Percentiles rank a stretch among this genome's conserved stretches.
Conservation (phyloP, 2,797 vertebrate species). For the Poeciliopsis gracilis region DNA sequence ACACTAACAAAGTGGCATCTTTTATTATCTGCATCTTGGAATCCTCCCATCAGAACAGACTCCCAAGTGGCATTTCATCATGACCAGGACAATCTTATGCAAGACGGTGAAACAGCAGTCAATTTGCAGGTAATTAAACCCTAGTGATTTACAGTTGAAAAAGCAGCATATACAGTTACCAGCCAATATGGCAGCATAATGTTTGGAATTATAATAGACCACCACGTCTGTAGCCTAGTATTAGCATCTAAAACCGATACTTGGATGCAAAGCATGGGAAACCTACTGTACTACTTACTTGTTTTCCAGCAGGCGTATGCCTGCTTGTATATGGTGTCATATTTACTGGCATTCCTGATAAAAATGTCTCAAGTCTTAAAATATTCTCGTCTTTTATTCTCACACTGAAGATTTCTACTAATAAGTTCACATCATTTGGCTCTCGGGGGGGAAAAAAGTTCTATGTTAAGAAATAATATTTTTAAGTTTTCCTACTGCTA, state of each 20-base stretch:
- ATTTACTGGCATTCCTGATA: not conserved
- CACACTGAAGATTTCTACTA: not conserved
- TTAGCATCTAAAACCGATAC: conserved; percentile 9
- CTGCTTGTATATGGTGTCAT: not conserved
- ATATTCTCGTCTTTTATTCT: not conserved
- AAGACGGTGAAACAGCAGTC: conserved; percentile 87
- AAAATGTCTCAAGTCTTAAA: not conserved
- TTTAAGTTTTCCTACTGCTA: not conserved
- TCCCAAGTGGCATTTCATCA: conserved; percentile 87
- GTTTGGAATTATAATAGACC: conserved; percentile 38
- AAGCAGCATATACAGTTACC: conserved; percentile 61
- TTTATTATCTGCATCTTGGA: conserved; percentile 71
- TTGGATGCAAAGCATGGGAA: not conserved
- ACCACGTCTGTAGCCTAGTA: not conserved
- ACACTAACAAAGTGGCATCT: conserved; percentile 69
- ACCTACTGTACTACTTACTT: no score
- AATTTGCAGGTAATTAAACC: conserved; percentile 88
- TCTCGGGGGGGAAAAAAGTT: not conserved
- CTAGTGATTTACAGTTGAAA: conserved; percentile 83
- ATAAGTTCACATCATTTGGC: not conserved
- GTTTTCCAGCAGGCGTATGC: not conserved
- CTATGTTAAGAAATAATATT: not conserved
- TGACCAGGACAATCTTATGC: conserved; percentile 87
- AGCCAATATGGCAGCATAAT: conserved; percentile 35
- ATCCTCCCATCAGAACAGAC: conserved; percentile 73